Conservation (phyloP, 1,140 invertebrate species). For the Nephila pilipes region DNA sequence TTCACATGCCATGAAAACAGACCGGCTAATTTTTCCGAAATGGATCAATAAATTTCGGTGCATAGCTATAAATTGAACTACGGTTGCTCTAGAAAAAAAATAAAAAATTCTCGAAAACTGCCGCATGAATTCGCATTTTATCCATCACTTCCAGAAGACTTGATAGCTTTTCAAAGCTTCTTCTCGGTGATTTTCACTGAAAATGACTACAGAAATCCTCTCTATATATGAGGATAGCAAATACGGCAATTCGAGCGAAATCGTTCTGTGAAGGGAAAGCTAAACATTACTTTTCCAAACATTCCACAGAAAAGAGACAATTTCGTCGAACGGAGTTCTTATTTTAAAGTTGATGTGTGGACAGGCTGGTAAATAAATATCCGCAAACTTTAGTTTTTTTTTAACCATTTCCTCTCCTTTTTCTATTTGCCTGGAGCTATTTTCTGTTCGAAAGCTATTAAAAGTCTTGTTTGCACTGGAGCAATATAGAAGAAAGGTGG, state of each 20-base stretch:
- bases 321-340: background rate
- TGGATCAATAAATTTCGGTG: no score
- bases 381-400: background rate
- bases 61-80: no score
- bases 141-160: no score
- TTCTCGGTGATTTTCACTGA: background rate
- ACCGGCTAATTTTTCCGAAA: no score
- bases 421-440: background rate
- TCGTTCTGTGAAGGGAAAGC: background rate
- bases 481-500: background rate
- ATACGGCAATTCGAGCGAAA: background rate
- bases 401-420: background rate
- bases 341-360: slow-evolving; percentile 3
- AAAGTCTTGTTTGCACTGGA: slow-evolving; percentile 12
- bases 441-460: slow-evolving; percentile 10
- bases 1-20: no score
- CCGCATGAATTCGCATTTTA: no score
- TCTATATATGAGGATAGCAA: background rate
- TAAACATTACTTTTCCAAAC: background rate
- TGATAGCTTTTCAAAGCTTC: background rate
- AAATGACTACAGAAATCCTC: background rate
- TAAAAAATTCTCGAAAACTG: no score
- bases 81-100: no score
- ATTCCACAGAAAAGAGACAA: slow-evolving; percentile 8
- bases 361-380: slow-evolving; percentile 9